Base-by-base conservation (phyloP, 2,797 vertebrate genomes). In the Chromobotia macracanthus region DNA sequence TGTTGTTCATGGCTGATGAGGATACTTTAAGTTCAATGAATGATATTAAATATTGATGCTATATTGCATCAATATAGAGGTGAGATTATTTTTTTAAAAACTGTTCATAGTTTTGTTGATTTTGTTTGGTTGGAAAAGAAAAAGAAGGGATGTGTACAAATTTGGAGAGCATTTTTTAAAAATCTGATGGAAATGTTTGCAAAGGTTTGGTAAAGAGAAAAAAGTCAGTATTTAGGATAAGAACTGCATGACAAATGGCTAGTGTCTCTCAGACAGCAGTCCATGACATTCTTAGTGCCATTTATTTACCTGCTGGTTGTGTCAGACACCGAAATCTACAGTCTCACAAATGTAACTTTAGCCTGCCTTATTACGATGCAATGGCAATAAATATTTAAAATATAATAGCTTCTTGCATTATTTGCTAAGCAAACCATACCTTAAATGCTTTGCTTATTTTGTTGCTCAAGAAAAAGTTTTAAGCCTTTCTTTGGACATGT, bases 351-450 rank as follows among this genome's bases (percentile, higher is more conserved):
- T 61, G 28, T 50, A 16, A 55, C 64, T 21, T 71, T 44, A 61
- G 72, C 56, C 67, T 46, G 76, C 63, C 72, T 77, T 50, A 79
- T 77, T 13, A 53, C 84, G 75, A 84, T 84, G 77, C 87, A 87
- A 69, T 79, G 89, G 90, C 90, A 92, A 89, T 91, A 91, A 91
- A 70, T 23, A 79, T 81, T 81, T 80, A 63, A 75, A 82, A 53
- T 75, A 71, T 83, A 46, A 80, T 72, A 73, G 78, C 82, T 87
- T 58, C 72, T 85, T n/a, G 13, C 72, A 28, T 88, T 80, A 82
- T 86, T 87, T 85, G 86, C 88, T 84, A 82, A 89, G 84, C 84
- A 86, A 82, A 86, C 83, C 83, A 60, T 67, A 75, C 12, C 31
- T 64, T 82, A 5, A 77, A 76, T 68, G 77, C 73, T 88, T 83